These are phyloP conservation scores for Bradysia coprophila DNA, from an alignment of 1,140 invertebrate genomes.

Conservation along the genomic window DNA sequence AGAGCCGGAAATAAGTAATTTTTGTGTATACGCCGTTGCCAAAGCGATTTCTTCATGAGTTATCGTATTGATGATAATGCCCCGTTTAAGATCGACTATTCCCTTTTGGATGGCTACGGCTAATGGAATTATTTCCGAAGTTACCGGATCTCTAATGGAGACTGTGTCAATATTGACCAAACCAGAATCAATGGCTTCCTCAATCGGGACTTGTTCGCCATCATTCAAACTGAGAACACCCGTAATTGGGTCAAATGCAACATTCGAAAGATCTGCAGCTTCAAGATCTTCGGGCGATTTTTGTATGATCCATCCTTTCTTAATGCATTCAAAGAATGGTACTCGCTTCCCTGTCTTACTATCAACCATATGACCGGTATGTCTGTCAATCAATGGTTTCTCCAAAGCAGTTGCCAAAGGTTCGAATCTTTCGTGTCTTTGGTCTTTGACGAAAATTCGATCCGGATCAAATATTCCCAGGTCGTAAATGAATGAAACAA, in stretches of 20 bases:
- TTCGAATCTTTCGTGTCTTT: constrained; percentile 43
- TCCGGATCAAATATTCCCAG: constrained; percentile 54
- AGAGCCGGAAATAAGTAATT: constrained; percentile 41
- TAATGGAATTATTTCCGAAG: constrained; percentile 49
- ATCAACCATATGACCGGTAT: constrained; percentile 65
- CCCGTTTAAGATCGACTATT: constrained; percentile 54
- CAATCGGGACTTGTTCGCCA: constrained; percentile 37
- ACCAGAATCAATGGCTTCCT: constrained; percentile 49
- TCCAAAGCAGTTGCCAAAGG: constrained; percentile 55
- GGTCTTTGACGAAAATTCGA: constrained; percentile 58
- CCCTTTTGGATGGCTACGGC: constrained; percentile 56
- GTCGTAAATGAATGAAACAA: constrained; percentile 59
- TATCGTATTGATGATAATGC: constrained; percentile 46
- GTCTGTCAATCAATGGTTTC: constrained; percentile 51
- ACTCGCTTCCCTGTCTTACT: constrained; percentile 59
- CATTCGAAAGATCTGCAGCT: constrained; percentile 16
- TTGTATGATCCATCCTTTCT: constrained; percentile 47
- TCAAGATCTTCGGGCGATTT: constrained; percentile 28
- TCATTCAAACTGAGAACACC: constrained; percentile 17
- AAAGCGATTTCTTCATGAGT: constrained; percentile 46
- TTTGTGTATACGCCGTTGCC: constrained; percentile 46
- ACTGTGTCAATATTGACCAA: constrained; percentile 57
- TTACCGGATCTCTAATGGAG: constrained; percentile 44
- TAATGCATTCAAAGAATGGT: constrained; percentile 68
- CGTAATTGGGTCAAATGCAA: constrained; percentile 12